phyloP scores from a whole-genome alignment of 2,113 vertebrate species.

The Eleginops maclovinus region DNA sequence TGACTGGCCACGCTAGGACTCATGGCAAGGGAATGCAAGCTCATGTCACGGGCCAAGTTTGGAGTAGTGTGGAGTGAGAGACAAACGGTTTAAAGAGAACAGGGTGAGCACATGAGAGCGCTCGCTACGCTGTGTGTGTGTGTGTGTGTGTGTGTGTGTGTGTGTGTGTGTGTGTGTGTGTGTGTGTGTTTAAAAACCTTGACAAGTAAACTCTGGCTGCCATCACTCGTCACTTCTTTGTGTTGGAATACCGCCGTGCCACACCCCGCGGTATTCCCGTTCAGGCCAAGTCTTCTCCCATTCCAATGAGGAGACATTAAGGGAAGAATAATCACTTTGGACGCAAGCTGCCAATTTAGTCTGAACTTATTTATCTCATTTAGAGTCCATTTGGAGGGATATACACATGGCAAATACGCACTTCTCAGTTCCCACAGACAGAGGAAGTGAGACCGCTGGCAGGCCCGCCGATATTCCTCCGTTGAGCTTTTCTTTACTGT shows the following conservation, averaged over 20 bases:
- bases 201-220: conserved; percentile 79
- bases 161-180: conserved; percentile 46
- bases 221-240: conserved; percentile 78
- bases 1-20: conserved; percentile 73
- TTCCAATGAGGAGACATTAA: conserved; percentile 77
- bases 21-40: conserved; percentile 78
- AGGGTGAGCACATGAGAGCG: conserved; percentile 49
- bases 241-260: conserved; percentile 66
- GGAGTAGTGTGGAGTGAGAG: conserved; percentile 63
- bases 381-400: conserved; percentile 72
- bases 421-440: conserved; percentile 68
- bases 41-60: conserved; percentile 69
- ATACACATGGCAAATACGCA: conserved; percentile 64
- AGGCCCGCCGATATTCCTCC: conserved; percentile 52
- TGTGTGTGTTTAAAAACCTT: conserved; percentile 65
- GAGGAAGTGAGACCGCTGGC: conserved; percentile 57
- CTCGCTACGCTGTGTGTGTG: conserved; percentile 53
- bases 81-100: conserved; percentile 64
- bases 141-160: conserved; percentile 29
- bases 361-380: conserved; percentile 78
- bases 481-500: conserved; percentile 66
- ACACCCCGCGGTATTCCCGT: conserved; percentile 62
- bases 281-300: conserved; percentile 70
- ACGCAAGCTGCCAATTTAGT: conserved; percentile 76
- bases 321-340: conserved; percentile 75